Conservation (phyloP, 1,140 invertebrate genomes). For the Drosophila aff. region DNA sequence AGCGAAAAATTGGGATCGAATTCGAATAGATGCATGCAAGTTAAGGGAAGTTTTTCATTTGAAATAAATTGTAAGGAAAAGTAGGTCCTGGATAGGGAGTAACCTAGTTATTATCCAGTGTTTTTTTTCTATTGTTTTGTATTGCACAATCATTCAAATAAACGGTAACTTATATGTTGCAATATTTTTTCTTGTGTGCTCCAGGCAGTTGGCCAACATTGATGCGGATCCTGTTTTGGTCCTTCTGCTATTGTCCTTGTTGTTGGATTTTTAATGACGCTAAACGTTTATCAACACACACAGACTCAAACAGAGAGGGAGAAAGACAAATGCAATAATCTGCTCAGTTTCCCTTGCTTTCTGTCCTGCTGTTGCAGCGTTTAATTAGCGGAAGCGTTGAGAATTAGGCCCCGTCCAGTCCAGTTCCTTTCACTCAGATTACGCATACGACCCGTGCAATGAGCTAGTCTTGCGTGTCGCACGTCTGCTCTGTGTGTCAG, state of each 20-base stretch:
- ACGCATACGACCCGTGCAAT: constrained; percentile 48
- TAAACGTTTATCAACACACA: constrained; percentile 78
- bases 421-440: constrained; percentile 25
- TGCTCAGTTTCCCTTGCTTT: constrained; percentile 37
- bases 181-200: constrained; percentile 4
- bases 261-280: constrained; percentile 70
- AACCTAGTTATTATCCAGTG: neutral
- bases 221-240: constrained; percentile 35
- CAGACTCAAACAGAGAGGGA: constrained; percentile 38
- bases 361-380: constrained; percentile 36
- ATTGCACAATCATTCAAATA: neutral
- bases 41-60: neutral
- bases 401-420: constrained; percentile 49
- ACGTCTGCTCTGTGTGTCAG: neutral
- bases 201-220: constrained; percentile 38
- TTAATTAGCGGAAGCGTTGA: constrained; percentile 72
- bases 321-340: constrained; percentile 71
- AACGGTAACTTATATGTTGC: neutral
- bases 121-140: neutral
- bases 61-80: neutral
- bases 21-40: neutral
- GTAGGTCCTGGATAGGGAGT: neutral
- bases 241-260: constrained; percentile 37
- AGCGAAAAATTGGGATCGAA: neutral
- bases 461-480: neutral